Percentiles rank a stretch among this genome's conserved stretches.
Evolutionary conservation across 2,888 invertebrate species (phyloP).

Genomic region (Drosophila anomalipes): DNA sequence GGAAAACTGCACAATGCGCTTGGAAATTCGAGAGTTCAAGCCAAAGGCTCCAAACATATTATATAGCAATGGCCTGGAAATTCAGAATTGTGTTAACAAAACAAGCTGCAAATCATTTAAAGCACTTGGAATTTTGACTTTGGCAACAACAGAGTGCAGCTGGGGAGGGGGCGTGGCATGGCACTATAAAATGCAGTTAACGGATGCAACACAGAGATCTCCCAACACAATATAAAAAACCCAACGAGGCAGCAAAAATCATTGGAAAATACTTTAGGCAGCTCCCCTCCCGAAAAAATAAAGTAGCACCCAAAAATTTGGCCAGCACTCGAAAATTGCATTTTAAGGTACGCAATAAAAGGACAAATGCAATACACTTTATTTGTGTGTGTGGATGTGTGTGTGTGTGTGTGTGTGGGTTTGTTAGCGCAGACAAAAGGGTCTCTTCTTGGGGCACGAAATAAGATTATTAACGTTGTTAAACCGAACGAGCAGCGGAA

Average conservation of each 20-base stretch:
- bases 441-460: conserved; percentile 65
- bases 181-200: conserved; percentile 11
- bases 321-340: conserved; percentile 40
- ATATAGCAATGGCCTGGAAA: conserved; percentile 13
- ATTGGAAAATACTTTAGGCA: conserved; percentile 1
- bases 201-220: conserved; percentile 43
- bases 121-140: conserved; percentile 24
- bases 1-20: conserved; percentile 1
- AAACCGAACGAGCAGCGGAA: conserved; percentile 69
- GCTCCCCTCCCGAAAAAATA: background rate
- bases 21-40: background rate
- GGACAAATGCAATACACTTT: conserved; percentile 59
- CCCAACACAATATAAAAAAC: conserved; percentile 31
- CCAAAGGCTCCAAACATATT: conserved; percentile 16
- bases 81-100: conserved; percentile 21
- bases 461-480: conserved; percentile 79
- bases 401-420: conserved; percentile 20
- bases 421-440: conserved; percentile 47
- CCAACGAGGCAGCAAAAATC: conserved; percentile 24
- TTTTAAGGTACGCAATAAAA: conserved; percentile 54
- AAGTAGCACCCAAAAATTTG: conserved; percentile 18
- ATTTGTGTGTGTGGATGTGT: conserved; percentile 18
- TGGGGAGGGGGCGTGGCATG: conserved; percentile 8
- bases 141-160: conserved; percentile 2
- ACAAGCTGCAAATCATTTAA: conserved; percentile 47